phyloP scores from a whole-genome alignment of 2,888 invertebrate species.

The Drosophila pseudotakahashii region DNA sequence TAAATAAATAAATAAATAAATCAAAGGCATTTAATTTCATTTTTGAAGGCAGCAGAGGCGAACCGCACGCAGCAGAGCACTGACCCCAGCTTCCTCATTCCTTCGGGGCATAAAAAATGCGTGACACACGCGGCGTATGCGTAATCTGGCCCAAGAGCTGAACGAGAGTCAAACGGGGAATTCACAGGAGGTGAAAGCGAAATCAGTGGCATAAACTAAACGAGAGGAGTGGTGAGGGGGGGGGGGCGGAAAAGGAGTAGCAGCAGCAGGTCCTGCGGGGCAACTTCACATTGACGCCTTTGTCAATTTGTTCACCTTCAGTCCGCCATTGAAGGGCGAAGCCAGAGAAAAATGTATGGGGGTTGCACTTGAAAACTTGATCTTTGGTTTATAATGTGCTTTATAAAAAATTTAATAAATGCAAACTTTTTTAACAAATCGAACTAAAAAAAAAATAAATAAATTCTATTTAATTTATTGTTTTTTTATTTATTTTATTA shows the following conservation, averaged over 20 bases:
- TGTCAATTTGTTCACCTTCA: constrained; percentile 69
- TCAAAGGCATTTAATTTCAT: constrained; percentile 75
- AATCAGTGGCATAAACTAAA: constrained; percentile 34
- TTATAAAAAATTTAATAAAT: too few relatives aligned
- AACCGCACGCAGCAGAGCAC: constrained; percentile 22
- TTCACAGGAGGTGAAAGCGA: constrained; percentile 19
- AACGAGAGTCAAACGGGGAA: not conserved
- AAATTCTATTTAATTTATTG: too few relatives aligned
- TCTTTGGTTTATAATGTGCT: too few relatives aligned
- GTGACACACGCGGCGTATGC: constrained; percentile 65
- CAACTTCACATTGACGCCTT: constrained; percentile 62
- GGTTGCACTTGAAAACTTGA: not conserved
- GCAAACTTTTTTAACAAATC: too few relatives aligned
- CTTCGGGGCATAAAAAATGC: constrained; percentile 36
- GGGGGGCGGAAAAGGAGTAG: constrained; percentile 3
- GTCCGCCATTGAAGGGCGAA: constrained; percentile 39
- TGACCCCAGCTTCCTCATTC: constrained; percentile 3
- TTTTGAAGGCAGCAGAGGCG: constrained; percentile 47
- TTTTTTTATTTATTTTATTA: too few relatives aligned
- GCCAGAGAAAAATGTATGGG: not conserved
- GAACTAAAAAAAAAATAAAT: too few relatives aligned
- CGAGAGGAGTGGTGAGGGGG: not conserved
- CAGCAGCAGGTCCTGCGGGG: constrained; percentile 33
- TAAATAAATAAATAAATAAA: constrained; percentile 63
- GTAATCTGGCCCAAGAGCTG: constrained; percentile 53